Conservation (phyloP, 2,888 invertebrate genomes). For the Agrotis clavis region DNA sequence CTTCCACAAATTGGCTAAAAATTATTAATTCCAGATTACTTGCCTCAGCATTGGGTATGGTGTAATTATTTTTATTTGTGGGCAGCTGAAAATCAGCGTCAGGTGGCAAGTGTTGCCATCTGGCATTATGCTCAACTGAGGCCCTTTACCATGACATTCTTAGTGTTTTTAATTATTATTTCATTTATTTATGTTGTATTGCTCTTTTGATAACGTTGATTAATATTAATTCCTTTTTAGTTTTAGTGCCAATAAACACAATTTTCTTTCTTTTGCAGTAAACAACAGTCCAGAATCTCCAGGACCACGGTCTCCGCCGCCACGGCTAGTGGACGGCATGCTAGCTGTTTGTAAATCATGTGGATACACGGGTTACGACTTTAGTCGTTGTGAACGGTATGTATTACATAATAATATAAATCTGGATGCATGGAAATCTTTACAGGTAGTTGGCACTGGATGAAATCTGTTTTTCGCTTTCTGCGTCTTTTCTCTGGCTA, state of each 20-base stretch:
- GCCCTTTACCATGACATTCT: too few species aligned
- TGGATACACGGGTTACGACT: conserved; percentile 95
- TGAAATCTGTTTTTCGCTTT: background rate
- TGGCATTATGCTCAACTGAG: too few species aligned
- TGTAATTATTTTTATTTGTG: background rate
- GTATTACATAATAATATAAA: conserved; percentile 5
- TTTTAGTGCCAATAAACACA: too few species aligned
- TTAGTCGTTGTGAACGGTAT: conserved; percentile 94
- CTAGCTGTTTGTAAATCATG: conserved; percentile 95
- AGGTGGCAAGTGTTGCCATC: too few species aligned
- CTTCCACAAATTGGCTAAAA: background rate
- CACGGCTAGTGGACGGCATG: conserved; percentile 93
- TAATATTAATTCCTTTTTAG: too few species aligned
- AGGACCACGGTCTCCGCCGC: conserved; percentile 91
- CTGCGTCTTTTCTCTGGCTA: too few species aligned
- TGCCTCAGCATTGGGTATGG: background rate
- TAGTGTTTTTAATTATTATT: too few species aligned
- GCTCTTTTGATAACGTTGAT: too few species aligned
- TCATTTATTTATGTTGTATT: too few species aligned
- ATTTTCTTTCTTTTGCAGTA: conserved; percentile 64
- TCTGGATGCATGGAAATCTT: background rate
- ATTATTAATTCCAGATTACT: background rate
- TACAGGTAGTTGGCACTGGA: background rate
- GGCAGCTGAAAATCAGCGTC: too few species aligned
- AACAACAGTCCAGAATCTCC: conserved; percentile 86